Evolutionary conservation across 2,888 invertebrate genomes (phyloP), one percentile per base, ranked within the genome.

Genomic region (Caenorhabditis zanzibari): DNA sequence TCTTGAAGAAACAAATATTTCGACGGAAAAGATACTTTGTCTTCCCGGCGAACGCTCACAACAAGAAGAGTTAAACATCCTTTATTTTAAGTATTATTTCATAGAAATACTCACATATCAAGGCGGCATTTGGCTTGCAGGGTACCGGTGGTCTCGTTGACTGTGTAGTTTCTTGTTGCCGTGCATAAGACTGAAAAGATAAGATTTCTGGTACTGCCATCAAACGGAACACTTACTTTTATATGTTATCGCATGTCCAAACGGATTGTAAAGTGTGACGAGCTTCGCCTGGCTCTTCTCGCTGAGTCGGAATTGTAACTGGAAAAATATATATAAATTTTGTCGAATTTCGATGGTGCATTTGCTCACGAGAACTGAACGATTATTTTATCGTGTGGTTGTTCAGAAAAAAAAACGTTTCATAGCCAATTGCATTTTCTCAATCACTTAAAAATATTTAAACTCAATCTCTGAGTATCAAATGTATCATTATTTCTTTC

Each of bases 41-140:
- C n/a, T n/a, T n/a, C n/a, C n/a, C n/a, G n/a, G n/a, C n/a, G n/a
- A n/a, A n/a, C n/a, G n/a, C n/a, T n/a, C n/a, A n/a, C n/a, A n/a
- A n/a, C n/a, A n/a, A n/a, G n/a, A n/a, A n/a, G n/a, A n/a, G n/a
- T n/a, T n/a, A n/a, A n/a, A n/a, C n/a, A n/a, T n/a, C n/a, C n/a
- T n/a, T n/a, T n/a, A n/a, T n/a, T n/a, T n/a, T n/a, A n/a, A n/a
- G n/a, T n/a, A n/a, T n/a, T n/a, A n/a, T n/a, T n/a, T n/a, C n/a
- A n/a, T n/a, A n/a, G n/a, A n/a, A n/a, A n/a, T n/a, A 84, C 85
- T 82, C 44, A 87, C 87, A 87, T 82, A 52, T 87, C 87, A 72
- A 84, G 82, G 16, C 87, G 83, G 61, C 84, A 83, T 28, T 84
- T 82, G 10, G 82, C 81, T 38, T 75, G 63, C 0, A 87, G 52